Conservation (phyloP, 2,113 vertebrate species). For the Brevimyrus niger region DNA sequence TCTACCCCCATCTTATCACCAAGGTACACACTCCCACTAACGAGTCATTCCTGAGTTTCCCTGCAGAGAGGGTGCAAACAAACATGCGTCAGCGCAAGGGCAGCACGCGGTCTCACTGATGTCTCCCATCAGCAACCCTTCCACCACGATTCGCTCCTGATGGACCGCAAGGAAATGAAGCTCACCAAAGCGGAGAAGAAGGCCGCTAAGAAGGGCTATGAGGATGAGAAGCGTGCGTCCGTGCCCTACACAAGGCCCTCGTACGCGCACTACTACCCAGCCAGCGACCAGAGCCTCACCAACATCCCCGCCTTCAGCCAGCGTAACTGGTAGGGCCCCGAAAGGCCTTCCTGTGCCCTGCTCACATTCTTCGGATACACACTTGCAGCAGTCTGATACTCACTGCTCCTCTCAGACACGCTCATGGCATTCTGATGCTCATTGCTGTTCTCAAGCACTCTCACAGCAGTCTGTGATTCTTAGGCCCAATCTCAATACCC, state of each 20-base stretch:
- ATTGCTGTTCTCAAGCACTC: not conserved
- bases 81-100: not conserved
- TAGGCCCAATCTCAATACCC: no score
- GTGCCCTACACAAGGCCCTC: constrained; percentile 92
- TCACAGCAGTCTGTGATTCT: not conserved
- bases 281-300: constrained; percentile 78
- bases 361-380: not conserved
- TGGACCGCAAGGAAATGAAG: constrained; percentile 92
- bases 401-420: not conserved
- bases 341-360: not conserved
- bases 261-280: constrained; percentile 94
- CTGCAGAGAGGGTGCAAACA: not conserved
- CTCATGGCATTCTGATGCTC: not conserved
- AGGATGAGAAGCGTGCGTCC: constrained; percentile 94
- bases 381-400: not conserved
- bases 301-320: constrained; percentile 91
- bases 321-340: constrained; percentile 76
- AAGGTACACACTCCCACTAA: constrained; percentile 61
- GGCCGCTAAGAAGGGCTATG: constrained; percentile 95
- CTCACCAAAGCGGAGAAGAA: constrained; percentile 97
- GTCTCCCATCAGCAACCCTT: constrained; percentile 75
- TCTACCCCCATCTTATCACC: constrained; percentile 88
- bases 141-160: constrained; percentile 91
- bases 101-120: not conserved
- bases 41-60: not conserved